These are phyloP conservation scores for Strix uralensis DNA, from an alignment of 2,113 vertebrate species.

Conservation along the genomic window DNA sequence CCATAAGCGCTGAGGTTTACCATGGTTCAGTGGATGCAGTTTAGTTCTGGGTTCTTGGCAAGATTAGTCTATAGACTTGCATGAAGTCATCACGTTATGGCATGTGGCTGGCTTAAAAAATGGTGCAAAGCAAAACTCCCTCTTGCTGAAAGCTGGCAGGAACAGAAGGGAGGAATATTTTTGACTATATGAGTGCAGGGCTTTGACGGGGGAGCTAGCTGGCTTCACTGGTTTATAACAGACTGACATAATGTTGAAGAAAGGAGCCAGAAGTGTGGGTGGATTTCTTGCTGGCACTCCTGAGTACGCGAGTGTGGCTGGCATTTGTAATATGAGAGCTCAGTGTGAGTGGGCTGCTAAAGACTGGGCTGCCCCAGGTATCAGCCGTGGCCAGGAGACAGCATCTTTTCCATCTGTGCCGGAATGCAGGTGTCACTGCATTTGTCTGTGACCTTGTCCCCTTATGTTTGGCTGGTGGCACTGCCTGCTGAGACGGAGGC, in stretches of 20 bases:
- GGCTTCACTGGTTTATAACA: background rate
- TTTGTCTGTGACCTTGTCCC: background rate
- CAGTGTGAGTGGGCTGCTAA: background rate
- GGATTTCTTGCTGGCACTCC: background rate
- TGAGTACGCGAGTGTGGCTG: rapidly evolving
- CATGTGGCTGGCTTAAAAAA: background rate
- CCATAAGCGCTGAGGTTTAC: background rate
- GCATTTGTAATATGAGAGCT: rapidly evolving
- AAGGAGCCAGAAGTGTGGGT: background rate
- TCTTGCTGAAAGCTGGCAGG: background rate
- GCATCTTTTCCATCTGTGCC: background rate
- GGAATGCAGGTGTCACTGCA: rapidly evolving
- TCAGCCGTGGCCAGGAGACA: background rate
- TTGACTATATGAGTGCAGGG: background rate
- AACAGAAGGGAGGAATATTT: conserved; percentile 13
- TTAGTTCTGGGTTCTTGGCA: background rate
- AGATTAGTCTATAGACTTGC: rapidly evolving
- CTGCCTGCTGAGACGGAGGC: background rate
- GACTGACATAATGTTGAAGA: background rate
- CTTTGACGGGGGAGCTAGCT: background rate
- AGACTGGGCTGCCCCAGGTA: background rate
- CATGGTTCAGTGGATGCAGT: background rate
- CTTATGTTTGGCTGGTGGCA: background rate
- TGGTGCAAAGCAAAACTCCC: background rate
- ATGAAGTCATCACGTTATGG: background rate